A percentile compares a stretch with the other conserved stretches of the same genome.
Evolutionary conservation across 2,113 vertebrate species (phyloP).

Genomic region (Phocoena phocoena): DNA sequence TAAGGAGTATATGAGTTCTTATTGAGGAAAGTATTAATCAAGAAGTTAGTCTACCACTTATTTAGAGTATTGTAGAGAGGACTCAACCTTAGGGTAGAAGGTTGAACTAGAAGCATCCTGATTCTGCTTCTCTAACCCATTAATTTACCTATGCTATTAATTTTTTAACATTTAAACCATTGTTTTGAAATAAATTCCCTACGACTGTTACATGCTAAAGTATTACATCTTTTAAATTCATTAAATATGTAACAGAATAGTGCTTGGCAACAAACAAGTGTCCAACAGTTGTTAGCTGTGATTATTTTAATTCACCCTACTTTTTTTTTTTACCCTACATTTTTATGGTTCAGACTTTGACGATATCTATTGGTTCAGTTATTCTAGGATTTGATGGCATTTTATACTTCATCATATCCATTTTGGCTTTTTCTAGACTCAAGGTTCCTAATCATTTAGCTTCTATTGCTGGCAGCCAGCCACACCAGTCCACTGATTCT

Average conservation of each 20-base stretch:
- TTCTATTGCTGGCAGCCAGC: background rate
- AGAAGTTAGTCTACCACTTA: conserved; percentile 8
- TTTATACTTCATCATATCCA: background rate
- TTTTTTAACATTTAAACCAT: background rate
- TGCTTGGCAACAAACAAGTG: background rate
- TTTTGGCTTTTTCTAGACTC: conserved; percentile 34
- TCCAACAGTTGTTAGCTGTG: background rate
- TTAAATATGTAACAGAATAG: conserved; percentile 10
- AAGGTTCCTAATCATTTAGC: background rate
- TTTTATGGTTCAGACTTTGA: conserved; percentile 29
- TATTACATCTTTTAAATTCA: conserved; percentile 17
- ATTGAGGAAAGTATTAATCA: conserved; percentile 43
- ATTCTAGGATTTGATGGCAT: conserved; percentile 1
- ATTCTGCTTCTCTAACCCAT: conserved; percentile 37
- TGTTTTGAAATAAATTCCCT: background rate
- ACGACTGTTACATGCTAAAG: background rate
- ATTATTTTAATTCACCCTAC: background rate
- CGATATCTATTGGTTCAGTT: background rate
- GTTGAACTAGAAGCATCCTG: conserved; percentile 5
- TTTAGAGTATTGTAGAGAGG: background rate
- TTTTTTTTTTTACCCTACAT: background rate
- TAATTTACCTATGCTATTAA: conserved; percentile 1
- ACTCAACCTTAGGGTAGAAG: background rate
- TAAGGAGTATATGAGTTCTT: conserved; percentile 30
- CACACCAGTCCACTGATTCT: background rate